Conservation (phyloP, 1,140 invertebrate genomes). For the Gryllus bimaculatus region DNA sequence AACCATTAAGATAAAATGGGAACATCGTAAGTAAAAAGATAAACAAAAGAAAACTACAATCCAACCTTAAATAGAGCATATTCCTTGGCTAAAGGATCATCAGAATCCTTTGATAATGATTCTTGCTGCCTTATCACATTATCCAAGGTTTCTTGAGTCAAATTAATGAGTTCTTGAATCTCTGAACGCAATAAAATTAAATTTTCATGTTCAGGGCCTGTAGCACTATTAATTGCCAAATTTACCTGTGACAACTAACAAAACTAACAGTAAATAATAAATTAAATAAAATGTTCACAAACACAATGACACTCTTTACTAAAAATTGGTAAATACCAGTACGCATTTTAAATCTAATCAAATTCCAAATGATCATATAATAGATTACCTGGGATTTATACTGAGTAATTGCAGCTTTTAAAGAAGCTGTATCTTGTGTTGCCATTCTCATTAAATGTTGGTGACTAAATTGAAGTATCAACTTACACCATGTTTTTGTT, state of each 20-base stretch:
- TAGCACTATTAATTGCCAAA: conserved; percentile 40
- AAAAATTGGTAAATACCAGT: neutral
- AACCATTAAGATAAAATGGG: neutral
- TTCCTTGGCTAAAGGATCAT: conserved; percentile 47
- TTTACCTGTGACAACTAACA: conserved; percentile 45
- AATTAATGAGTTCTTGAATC: conserved; percentile 50
- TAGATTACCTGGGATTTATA: neutral
- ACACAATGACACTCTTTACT: neutral
- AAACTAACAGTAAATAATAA: conserved; percentile 30
- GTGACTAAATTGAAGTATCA: neutral
- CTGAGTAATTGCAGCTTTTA: neutral
- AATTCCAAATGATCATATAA: too few relatives aligned
- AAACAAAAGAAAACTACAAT: neutral
- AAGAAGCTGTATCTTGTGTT: neutral
- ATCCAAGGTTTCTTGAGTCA: conserved; percentile 48
- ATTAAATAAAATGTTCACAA: neutral
- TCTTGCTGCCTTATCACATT: conserved; percentile 28
- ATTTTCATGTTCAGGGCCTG: conserved; percentile 44
- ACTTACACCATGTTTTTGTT: neutral
- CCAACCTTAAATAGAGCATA: conserved; percentile 58
- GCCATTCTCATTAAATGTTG: neutral
- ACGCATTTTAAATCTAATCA: too few relatives aligned
- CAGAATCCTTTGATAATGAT: conserved; percentile 21
- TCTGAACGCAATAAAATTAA: conserved; percentile 48
- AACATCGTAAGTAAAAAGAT: neutral